A percentile compares a stretch with the other conserved stretches of the same genome.
Evolutionary conservation across 2,888 invertebrate genomes (phyloP).

Genomic region (Meliscaeva auricollis): DNA sequence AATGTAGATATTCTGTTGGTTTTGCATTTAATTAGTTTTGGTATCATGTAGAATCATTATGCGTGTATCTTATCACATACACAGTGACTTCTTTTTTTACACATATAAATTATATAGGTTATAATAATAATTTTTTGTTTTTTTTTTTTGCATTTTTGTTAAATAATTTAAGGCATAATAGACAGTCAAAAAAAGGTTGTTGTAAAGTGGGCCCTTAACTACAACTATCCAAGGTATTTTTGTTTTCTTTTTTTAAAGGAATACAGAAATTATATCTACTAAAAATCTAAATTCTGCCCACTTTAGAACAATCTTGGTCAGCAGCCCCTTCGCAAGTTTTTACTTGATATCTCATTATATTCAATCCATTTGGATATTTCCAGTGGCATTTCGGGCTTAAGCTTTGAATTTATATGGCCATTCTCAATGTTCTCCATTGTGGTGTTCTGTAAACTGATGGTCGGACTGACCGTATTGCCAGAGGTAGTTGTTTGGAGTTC

Average conservation of each 20-base stretch:
- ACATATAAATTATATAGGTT: conserved; percentile 15
- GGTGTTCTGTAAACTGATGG: conserved; percentile 78
- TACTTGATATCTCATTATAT: conserved; percentile 89
- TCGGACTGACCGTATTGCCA: conserved; percentile 79
- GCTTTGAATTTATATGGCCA: conserved; percentile 80
- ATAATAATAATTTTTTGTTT: not conserved
- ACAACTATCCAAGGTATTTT: not conserved
- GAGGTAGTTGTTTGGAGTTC: conserved; percentile 78
- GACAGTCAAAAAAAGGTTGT: conserved; percentile 21
- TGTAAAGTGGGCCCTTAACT: conserved; percentile 38
- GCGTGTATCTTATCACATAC: conserved; percentile 13
- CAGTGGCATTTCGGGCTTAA: conserved; percentile 87
- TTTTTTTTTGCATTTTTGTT: not conserved
- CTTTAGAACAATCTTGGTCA: conserved; percentile 78
- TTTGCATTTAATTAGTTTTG: not conserved
- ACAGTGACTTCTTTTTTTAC: conserved; percentile 1
- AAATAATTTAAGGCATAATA: conserved; percentile 44
- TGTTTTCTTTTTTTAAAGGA: not conserved
- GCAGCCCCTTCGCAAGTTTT: conserved; percentile 85
- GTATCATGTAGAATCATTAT: conserved; percentile 13
- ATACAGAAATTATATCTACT: not conserved
- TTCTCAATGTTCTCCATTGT: conserved; percentile 78
- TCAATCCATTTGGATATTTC: conserved; percentile 90
- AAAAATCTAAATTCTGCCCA: conserved; percentile 3
- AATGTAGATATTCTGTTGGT: not conserved